phyloP scores from a whole-genome alignment of 2,888 invertebrate genomes.

The Harpagoxenus sublaevis region DNA sequence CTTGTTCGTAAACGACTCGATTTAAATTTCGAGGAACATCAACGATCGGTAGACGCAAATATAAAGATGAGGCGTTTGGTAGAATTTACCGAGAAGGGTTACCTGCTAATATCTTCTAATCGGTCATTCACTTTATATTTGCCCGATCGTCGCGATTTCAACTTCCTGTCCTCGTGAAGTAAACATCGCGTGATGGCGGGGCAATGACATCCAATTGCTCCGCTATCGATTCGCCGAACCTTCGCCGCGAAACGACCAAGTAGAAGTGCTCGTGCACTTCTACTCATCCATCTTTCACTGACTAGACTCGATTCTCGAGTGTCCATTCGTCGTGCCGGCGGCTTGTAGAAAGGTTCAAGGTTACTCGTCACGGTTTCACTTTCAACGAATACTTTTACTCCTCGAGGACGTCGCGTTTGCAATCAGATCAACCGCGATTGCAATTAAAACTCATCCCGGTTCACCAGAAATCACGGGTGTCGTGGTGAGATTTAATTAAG shows the following conservation, averaged over 20 bases:
- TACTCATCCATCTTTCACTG: conserved; percentile 69
- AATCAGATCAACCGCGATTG: conserved; percentile 1
- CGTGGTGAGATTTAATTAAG: not conserved
- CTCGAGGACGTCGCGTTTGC: conserved; percentile 4
- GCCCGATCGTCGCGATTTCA: not conserved
- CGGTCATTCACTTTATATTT: not conserved
- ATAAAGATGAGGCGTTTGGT: not conserved
- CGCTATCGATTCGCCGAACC: conserved; percentile 64
- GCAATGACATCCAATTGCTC: conserved; percentile 24
- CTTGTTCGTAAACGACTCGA: not conserved
- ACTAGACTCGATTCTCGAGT: conserved; percentile 62
- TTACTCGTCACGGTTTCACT: conserved; percentile 48
- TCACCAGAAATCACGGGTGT: not conserved
- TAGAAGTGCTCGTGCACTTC: conserved; percentile 66
- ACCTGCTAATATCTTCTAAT: not conserved
- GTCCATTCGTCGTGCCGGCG: conserved; percentile 61
- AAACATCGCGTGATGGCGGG: conserved; percentile 26
- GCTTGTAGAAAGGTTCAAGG: conserved; percentile 53
- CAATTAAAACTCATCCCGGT: not conserved
- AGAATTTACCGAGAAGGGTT: not conserved
- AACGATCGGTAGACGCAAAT: too few species aligned
- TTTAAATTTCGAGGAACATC: not conserved
- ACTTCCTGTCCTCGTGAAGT: not conserved
- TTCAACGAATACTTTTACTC: conserved; percentile 43
- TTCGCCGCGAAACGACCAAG: conserved; percentile 29